Percentiles rank a stretch among this genome's conserved stretches.
phyloP scores from a whole-genome alignment of 2,888 invertebrate genomes.

The Ariolimax columbianus region DNA sequence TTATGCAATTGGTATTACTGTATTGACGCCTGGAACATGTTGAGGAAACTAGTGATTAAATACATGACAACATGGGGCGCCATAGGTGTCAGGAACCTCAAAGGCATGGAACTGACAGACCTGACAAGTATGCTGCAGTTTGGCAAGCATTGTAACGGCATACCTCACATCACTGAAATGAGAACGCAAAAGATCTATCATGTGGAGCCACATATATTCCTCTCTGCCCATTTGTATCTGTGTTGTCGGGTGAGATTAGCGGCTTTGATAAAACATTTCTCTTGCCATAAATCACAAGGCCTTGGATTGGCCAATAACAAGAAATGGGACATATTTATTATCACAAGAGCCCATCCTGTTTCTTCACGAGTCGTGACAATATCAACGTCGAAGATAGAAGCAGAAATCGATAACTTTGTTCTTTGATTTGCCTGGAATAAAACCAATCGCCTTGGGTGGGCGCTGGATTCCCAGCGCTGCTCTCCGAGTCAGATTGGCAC shows the following conservation, averaged over 20 bases:
- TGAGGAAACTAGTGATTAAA: too few relatives aligned
- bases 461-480: not conserved
- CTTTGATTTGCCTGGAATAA: slow-evolving; percentile 8
- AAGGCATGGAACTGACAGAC: too few relatives aligned
- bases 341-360: slow-evolving; percentile 10
- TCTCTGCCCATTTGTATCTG: slow-evolving; percentile 5
- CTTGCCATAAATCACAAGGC: slow-evolving; percentile 8
- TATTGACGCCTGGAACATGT: too few relatives aligned
- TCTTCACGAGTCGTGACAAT: slow-evolving; percentile 8
- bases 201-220: not conserved
- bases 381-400: not conserved
- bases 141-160: not conserved
- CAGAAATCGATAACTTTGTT: slow-evolving; percentile 21
- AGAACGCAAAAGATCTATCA: not conserved
- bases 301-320: slow-evolving; percentile 17
- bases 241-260: not conserved
- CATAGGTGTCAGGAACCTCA: too few relatives aligned
- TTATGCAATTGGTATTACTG: too few relatives aligned
- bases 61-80: too few relatives aligned
- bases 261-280: not conserved
- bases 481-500: not conserved
- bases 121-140: not conserved
- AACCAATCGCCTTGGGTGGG: slow-evolving; percentile 6
- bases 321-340: slow-evolving; percentile 27
- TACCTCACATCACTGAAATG: not conserved